phyloP scores from a whole-genome alignment of 2,797 vertebrate species.

The Lycodopsis pacificus region DNA sequence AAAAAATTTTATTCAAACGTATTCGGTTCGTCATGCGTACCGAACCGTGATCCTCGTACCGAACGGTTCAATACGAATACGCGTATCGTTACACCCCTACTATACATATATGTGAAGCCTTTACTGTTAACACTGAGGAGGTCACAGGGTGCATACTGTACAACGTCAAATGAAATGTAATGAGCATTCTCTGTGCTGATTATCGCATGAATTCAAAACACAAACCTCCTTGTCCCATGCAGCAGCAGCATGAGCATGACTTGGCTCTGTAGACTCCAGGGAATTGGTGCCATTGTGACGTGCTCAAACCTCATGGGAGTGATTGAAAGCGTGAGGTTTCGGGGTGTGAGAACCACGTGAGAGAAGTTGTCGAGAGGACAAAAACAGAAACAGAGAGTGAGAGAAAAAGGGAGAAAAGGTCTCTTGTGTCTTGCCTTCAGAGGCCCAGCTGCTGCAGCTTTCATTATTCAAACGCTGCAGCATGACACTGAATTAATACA shows the following conservation, averaged over 20 bases:
- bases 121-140: slow-evolving; percentile 16
- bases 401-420: slow-evolving; percentile 64
- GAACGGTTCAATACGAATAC: too few relatives aligned
- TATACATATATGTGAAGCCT: slow-evolving; percentile 3
- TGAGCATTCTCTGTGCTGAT: slow-evolving; percentile 50
- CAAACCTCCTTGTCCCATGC: slow-evolving; percentile 71
- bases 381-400: slow-evolving; percentile 70
- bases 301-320: slow-evolving; percentile 66
- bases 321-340: slow-evolving; percentile 80
- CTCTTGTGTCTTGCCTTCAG: slow-evolving; percentile 73
- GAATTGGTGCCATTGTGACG: slow-evolving; percentile 71
- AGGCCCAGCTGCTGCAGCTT: slow-evolving; percentile 75
- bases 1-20: too few relatives aligned
- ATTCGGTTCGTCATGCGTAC: too few relatives aligned
- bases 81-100: too few relatives aligned
- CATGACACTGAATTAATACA: slow-evolving; percentile 74
- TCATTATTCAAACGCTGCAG: slow-evolving; percentile 76
- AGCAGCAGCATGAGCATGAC: slow-evolving; percentile 67
- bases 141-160: slow-evolving; percentile 31
- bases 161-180: slow-evolving; percentile 30
- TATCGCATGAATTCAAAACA: slow-evolving; percentile 70
- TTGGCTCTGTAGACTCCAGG: slow-evolving; percentile 62
- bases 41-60: too few relatives aligned
- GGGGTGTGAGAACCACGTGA: slow-evolving; percentile 78
- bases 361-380: slow-evolving; percentile 74